Conservation (phyloP, 2,113 vertebrate species). For the Paramormyrops kingsleyae region DNA sequence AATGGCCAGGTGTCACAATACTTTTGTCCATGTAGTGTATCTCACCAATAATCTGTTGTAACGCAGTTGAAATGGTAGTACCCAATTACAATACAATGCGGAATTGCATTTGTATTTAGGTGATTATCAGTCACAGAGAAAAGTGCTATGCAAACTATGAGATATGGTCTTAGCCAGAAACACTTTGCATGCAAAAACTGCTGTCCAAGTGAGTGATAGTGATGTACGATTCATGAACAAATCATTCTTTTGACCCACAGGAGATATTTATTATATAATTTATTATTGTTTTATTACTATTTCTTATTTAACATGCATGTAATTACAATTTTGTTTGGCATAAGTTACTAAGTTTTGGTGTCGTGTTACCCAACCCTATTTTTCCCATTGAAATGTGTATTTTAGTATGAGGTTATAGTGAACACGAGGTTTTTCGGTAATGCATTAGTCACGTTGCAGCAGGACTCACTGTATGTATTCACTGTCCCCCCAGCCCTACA, state of each 20-base stretch:
- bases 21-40: neutral
- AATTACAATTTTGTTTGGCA: neutral
- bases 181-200: neutral
- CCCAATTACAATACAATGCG: neutral
- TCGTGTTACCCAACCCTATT: neutral
- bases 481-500: neutral
- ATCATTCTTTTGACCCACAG: neutral
- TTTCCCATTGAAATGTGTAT: neutral
- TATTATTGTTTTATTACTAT: neutral
- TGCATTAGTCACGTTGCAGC: neutral
- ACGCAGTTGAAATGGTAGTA: neutral
- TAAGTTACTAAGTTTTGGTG: neutral
- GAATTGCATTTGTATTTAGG: neutral
- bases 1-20: neutral
- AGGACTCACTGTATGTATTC: neutral
- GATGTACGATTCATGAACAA: neutral
- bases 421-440: neutral
- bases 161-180: neutral
- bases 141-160: neutral
- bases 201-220: neutral
- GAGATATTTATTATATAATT: too few species aligned
- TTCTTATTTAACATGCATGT: neutral
- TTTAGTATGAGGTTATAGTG: neutral
- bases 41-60: neutral
- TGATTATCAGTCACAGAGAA: neutral